phyloP scores from a whole-genome alignment of 2,888 invertebrate genomes.

The Cryptocephalus primarius region DNA sequence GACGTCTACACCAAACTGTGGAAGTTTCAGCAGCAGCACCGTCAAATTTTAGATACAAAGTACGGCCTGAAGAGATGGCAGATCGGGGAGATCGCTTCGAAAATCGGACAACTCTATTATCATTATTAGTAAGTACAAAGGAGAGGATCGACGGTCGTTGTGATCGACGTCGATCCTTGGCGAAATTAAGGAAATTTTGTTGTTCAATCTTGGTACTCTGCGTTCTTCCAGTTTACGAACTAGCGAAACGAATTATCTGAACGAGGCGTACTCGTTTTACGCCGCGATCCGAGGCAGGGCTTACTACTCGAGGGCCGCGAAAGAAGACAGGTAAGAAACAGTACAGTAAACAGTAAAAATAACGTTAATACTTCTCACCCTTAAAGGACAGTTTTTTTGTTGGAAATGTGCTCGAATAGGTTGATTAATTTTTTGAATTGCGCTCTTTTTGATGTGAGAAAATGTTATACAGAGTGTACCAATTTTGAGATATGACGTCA shows the following conservation, averaged over 20 bases:
- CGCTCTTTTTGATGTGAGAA: too few relatives aligned
- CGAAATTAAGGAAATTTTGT: too few relatives aligned
- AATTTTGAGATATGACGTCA: too few relatives aligned
- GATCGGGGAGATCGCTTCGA: slow-evolving; percentile 96
- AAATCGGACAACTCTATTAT: slow-evolving; percentile 96
- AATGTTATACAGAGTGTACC: too few relatives aligned
- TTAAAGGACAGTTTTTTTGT: too few relatives aligned
- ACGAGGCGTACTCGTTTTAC: slow-evolving; percentile 95
- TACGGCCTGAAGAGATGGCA: slow-evolving; percentile 96
- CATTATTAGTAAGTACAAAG: slow-evolving; percentile 81
- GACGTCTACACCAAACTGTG: slow-evolving; percentile 95
- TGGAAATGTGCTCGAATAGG: too few relatives aligned
- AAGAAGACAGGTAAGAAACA: slow-evolving; percentile 66
- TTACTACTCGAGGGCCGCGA: slow-evolving; percentile 87
- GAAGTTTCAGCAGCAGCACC: slow-evolving; percentile 97
- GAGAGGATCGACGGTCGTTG: not conserved
- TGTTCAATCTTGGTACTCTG: too few relatives aligned
- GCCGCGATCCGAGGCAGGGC: slow-evolving; percentile 87
- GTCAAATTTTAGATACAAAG: slow-evolving; percentile 80
- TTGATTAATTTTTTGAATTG: too few relatives aligned
- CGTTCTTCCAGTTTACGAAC: slow-evolving; percentile 64
- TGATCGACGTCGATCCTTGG: not conserved
- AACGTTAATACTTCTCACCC: not conserved
- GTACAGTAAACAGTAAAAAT: too few relatives aligned
- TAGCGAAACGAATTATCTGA: slow-evolving; percentile 91